Base-by-base conservation (phyloP, 2,113 vertebrate genomes). In the Tragelaphus scriptus region DNA sequence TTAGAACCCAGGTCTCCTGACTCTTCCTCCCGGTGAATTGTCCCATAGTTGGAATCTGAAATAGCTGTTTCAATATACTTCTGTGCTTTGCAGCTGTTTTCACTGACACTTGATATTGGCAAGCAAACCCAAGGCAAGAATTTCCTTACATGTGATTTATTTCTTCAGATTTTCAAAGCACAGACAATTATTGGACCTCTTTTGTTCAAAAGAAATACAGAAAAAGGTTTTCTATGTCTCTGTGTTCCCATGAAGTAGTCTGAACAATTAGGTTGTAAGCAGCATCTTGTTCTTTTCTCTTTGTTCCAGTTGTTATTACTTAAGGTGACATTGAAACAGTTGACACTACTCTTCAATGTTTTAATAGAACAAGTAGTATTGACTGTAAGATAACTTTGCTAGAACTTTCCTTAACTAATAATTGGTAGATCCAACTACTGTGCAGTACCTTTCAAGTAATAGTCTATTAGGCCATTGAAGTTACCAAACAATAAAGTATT, bases 161-260 rank as follows among this genome's bases (percentile, higher is more conserved):
- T 95, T 96, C 95, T 87, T 21, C 25, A 53, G 32, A 88, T 94
- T 49, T 85, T 96, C 28, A 51, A 17, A 81, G 90, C 53, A 77
- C 28, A 90, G 65, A 11, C 53, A 86, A 77, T 90, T 75, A 55
- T 17, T 94, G 32, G 28, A 3, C 14, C n/a, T 77, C 85, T 40
- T 87, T 97, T 36, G 5, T 92, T 82, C 49, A 32, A 40, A 95
- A 96, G 49, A 51, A 88, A 87, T 88, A 85, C 96, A 95, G 16
- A 30, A 84, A 71, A 85, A 49, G 11, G 19, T 59, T 44, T 21
- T 91, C 8, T 63, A 44, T 1, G 26, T 14, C n/a, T 63, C 51
- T 40, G 7, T 63, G 40, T 63, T 68, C 21, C n/a, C 28, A 30
- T 77, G 23, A 56, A 94, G 23, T 51, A 85, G 7, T 94, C 94